phyloP scores from a whole-genome alignment of 2,113 vertebrate genomes.

The Phrynosoma blainvillii region DNA sequence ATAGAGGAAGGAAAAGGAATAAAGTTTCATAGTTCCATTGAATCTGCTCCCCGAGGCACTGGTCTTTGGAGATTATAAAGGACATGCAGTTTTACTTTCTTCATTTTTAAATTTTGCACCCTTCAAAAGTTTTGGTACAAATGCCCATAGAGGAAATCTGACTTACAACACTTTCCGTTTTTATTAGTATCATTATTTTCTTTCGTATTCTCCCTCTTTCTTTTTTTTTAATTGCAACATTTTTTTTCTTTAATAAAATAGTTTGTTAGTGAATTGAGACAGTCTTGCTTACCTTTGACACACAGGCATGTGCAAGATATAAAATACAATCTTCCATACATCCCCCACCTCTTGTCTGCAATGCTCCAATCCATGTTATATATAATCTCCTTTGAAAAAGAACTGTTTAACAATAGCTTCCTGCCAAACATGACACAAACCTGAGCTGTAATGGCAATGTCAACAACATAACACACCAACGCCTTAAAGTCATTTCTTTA shows the following conservation, averaged over 20 bases:
- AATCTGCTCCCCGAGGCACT: conserved; percentile 38
- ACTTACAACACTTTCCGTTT: neutral
- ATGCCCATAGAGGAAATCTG: conserved; percentile 20
- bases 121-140: neutral
- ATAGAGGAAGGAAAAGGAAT: neutral
- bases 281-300: conserved; percentile 57
- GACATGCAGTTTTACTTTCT: conserved; percentile 23
- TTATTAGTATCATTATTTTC: conserved; percentile 12
- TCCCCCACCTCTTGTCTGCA: neutral
- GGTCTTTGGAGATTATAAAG: conserved; percentile 37
- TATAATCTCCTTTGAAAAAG: conserved; percentile 36
- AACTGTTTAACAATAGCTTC: conserved; percentile 30
- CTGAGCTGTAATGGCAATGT: conserved; percentile 52
- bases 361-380: neutral
- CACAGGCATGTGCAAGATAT: conserved; percentile 19
- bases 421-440: conserved; percentile 33
- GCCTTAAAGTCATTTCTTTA: conserved; percentile 61
- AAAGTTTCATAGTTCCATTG: conserved; percentile 51
- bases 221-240: conserved; percentile 37
- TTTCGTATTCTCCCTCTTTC: neutral
- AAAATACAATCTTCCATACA: neutral
- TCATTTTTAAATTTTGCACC: conserved; percentile 17
- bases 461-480: conserved; percentile 61
- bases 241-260: conserved; percentile 59
- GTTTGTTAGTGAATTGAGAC: conserved; percentile 64